phyloP scores from a whole-genome alignment of 2,113 vertebrate species.

The Petaurus breviceps region DNA sequence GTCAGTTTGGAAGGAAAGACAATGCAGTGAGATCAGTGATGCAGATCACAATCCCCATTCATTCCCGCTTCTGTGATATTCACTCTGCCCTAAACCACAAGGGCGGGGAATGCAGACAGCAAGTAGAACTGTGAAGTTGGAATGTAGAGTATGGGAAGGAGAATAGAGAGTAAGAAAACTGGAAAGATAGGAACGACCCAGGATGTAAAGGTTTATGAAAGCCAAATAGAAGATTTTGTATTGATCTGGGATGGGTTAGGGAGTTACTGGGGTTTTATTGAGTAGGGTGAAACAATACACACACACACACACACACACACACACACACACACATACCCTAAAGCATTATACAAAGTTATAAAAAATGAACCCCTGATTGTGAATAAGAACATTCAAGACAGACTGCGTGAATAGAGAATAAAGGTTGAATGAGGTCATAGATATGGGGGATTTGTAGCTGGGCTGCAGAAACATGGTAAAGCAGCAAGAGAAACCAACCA shows the following conservation, averaged over 20 bases:
- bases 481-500: not conserved
- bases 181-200: not conserved
- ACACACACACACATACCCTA: too few relatives aligned
- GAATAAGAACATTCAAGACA: not conserved
- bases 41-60: not conserved
- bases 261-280: not conserved
- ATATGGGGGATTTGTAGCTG: not conserved
- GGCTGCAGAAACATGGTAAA: not conserved
- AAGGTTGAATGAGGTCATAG: not conserved
- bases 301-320: too few relatives aligned
- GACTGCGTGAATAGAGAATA: not conserved
- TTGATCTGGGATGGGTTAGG: not conserved
- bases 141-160: not conserved
- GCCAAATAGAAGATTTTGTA: not conserved
- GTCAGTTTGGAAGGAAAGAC: not conserved
- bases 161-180: not conserved
- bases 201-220: not conserved
- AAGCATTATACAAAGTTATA: not conserved
- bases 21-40: not conserved
- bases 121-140: too few relatives aligned
- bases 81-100: not conserved
- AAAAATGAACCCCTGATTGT: not conserved
- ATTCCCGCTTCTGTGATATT: not conserved
- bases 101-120: too few relatives aligned
- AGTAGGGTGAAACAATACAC: not conserved